Conservation (phyloP, 2,113 vertebrate genomes). For the Elaphurus davidianus region DNA sequence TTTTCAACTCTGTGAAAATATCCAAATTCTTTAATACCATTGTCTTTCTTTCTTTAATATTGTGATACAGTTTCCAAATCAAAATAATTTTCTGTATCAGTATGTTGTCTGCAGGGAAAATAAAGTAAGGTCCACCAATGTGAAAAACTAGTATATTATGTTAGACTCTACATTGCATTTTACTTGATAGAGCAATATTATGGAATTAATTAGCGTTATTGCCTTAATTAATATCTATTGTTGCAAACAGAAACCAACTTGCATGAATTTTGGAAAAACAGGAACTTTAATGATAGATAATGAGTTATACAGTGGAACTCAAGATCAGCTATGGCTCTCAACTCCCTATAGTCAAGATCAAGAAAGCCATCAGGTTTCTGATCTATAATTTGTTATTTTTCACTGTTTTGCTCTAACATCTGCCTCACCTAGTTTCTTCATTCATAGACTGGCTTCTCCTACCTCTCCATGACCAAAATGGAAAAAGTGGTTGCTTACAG, state of each 20-base stretch:
- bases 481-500: neutral
- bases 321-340: neutral
- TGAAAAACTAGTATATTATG: neutral
- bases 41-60: neutral
- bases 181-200: neutral
- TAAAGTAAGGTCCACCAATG: neutral
- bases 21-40: neutral
- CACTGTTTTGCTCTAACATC: neutral
- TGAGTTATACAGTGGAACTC: neutral
- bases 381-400: neutral
- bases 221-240: conserved; percentile 9
- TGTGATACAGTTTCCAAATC: neutral
- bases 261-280: neutral
- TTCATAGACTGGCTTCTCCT: neutral
- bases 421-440: neutral
- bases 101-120: neutral
- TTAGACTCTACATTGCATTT: neutral
- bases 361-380: neutral
- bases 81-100: neutral
- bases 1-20: neutral
- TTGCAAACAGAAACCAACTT: neutral
- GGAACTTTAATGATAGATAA: neutral
- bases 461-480: neutral
- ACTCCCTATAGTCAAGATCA: neutral
- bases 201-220: neutral